Evolutionary conservation across 1,140 invertebrate species (phyloP).

Genomic region (Oedothorax gibbosus): DNA sequence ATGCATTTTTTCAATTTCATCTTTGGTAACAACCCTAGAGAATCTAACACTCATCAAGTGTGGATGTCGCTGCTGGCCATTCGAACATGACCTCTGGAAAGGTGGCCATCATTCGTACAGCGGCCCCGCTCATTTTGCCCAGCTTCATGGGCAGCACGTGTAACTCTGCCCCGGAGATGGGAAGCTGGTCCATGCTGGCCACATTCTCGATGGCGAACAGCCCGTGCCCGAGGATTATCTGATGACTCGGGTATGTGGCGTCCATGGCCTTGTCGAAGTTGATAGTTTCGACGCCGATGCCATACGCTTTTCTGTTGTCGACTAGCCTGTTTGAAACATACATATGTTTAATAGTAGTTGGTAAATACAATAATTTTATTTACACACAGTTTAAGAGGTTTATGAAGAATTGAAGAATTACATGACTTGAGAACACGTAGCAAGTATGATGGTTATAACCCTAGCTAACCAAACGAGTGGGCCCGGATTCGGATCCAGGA

Average conservation of each 20-base stretch:
- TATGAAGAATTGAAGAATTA: too few relatives aligned
- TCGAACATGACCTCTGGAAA: background rate
- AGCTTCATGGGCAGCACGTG: conserved; percentile 63
- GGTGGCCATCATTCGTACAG: conserved; percentile 60
- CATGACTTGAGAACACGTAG: too few relatives aligned
- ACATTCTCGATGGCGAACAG: conserved; percentile 61
- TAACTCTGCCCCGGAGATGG: conserved; percentile 55
- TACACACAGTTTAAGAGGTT: too few relatives aligned
- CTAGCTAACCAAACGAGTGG: too few relatives aligned
- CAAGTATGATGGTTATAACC: too few relatives aligned
- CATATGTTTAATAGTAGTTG: too few relatives aligned
- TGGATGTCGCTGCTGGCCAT: too few relatives aligned
- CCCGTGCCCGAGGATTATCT: background rate
- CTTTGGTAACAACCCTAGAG: too few relatives aligned
- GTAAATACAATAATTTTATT: too few relatives aligned
- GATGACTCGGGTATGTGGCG: background rate
- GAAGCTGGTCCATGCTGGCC: conserved; percentile 61
- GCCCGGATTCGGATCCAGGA: too few relatives aligned
- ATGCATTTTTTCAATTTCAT: too few relatives aligned
- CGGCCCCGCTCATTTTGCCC: conserved; percentile 62
- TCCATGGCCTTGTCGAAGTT: conserved; percentile 75
- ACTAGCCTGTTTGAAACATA: conserved; percentile 71
- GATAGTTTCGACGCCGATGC: conserved; percentile 75
- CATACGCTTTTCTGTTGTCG: conserved; percentile 72
- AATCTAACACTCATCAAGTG: too few relatives aligned